Evolutionary conservation across 2,113 vertebrate genomes (phyloP).

Genomic region (Eptesicus fuscus): DNA sequence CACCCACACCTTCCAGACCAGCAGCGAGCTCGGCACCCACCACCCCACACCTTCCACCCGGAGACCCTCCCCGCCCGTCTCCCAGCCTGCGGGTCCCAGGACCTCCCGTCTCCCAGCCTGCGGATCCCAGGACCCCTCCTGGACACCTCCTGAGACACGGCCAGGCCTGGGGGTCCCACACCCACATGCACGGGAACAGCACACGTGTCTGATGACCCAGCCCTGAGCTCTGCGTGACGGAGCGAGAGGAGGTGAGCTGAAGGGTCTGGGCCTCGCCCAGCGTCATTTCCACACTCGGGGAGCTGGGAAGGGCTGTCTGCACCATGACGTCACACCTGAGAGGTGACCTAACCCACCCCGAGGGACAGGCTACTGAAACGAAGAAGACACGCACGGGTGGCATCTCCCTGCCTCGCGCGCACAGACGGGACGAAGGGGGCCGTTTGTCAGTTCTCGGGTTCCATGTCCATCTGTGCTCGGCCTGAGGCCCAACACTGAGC

Average conservation of each 20-base stretch:
- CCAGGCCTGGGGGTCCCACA: not conserved
- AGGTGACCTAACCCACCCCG: not conserved
- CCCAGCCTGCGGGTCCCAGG: no score
- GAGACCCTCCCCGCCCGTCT: no score
- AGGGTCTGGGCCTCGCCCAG: accelerated
- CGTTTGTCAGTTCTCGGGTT: accelerated
- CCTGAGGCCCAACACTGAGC: accelerated
- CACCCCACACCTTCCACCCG: no score
- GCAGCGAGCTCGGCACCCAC: no score
- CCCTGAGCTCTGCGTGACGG: accelerated
- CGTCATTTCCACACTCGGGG: not conserved
- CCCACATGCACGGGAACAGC: not conserved
- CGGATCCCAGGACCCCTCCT: no score
- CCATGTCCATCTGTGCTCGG: accelerated
- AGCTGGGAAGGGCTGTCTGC: not conserved
- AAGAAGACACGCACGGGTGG: accelerated
- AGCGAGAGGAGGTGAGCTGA: not conserved
- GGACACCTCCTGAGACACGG: no score
- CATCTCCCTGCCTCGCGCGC: not conserved
- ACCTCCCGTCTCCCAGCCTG: no score
- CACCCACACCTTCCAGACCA: no score
- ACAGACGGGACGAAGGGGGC: accelerated
- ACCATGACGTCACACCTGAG: not conserved
- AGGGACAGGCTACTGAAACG: not conserved
- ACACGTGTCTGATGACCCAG: accelerated